These are phyloP conservation scores for Intellagama lesueurii DNA, from an alignment of 2,797 vertebrate species.

Conservation along the genomic window DNA sequence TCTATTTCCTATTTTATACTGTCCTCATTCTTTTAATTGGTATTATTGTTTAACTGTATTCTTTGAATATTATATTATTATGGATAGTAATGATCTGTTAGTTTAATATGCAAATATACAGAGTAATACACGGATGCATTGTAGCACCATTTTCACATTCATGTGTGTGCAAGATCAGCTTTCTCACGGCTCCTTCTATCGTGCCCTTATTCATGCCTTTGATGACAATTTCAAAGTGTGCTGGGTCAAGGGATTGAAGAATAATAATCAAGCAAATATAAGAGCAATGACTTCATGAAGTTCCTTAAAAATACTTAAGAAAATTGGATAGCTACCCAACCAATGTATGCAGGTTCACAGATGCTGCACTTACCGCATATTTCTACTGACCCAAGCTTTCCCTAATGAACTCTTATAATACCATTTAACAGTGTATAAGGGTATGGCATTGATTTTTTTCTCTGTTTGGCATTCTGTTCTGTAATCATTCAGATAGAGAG, in stretches of 20 bases:
- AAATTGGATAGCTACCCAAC: constrained; percentile 20
- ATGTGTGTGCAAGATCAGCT: not conserved
- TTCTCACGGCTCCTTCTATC: too few species aligned
- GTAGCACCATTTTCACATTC: not conserved
- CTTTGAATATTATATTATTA: too few species aligned
- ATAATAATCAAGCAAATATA: not conserved
- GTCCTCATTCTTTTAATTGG: too few species aligned
- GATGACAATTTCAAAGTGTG: not conserved
- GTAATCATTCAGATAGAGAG: constrained; percentile 5
- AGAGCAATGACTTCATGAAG: constrained; percentile 10
- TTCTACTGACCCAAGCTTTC: constrained; percentile 1
- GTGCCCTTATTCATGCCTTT: constrained; percentile 6
- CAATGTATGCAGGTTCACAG: constrained; percentile 25
- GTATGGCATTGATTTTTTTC: constrained; percentile 20
- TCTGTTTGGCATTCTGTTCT: not conserved
- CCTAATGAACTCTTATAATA: not conserved
- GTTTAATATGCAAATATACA: not conserved
- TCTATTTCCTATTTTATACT: too few species aligned
- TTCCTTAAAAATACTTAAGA: constrained; percentile 42
- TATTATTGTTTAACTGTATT: too few species aligned
- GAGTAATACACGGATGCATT: not conserved
- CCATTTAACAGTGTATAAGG: not conserved
- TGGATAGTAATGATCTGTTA: not conserved
- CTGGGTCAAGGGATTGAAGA: not conserved
- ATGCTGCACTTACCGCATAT: not conserved